Evolutionary conservation across 2,797 vertebrate genomes (phyloP), one percentile per base, ranked within the genome.

Genomic region (Ctenopoma multispine): DNA sequence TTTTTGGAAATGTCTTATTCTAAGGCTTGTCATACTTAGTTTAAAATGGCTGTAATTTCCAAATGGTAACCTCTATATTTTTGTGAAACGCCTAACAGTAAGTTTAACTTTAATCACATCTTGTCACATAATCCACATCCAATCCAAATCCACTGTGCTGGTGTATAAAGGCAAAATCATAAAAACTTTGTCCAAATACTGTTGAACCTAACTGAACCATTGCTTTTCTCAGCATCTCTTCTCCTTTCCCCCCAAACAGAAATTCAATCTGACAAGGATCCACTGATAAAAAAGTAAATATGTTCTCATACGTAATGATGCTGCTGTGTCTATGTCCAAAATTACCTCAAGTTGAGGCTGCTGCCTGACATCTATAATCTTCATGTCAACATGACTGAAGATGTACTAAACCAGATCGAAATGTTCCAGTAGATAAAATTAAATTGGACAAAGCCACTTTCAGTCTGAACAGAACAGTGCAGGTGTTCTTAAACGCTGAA

Each of bases 391-490:
- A 7, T 60, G 41, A 48, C 14, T 41, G 27, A 5, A 18, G 0
- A 11, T 34, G n/a, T 47, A 12, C 27, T 23, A 47, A 40, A 54
- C 12, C 41, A 40, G 27, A 29, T n/a, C 44, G n/a, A 61, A 57
- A 61, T 44, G 43, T 55, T 64, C 12, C 54, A 18, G 17, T 23
- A 49, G 24, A 70, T 1, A 24, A 66, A 50, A 65, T 18, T 43
- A 44, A 34, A 1, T 20, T 50, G 21, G 21, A 31, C 36, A 3
- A 7, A 0, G 31, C 36, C 34, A 34, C 69, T 56, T 13, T 50
- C 3, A 11, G 14, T 49, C 34, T 40, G 34, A 24, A 51, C 23
- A 36, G 12, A 13, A 53, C 34, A 59, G 18, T 12, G 5, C 54
- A 73, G 29, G 34, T 49, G 54, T 48, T 27, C 24, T 24, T 17